Percentiles rank a stretch among this genome's conserved stretches.
phyloP scores from a whole-genome alignment of 2,113 vertebrate genomes.

The Proterorhinus semilunaris region DNA sequence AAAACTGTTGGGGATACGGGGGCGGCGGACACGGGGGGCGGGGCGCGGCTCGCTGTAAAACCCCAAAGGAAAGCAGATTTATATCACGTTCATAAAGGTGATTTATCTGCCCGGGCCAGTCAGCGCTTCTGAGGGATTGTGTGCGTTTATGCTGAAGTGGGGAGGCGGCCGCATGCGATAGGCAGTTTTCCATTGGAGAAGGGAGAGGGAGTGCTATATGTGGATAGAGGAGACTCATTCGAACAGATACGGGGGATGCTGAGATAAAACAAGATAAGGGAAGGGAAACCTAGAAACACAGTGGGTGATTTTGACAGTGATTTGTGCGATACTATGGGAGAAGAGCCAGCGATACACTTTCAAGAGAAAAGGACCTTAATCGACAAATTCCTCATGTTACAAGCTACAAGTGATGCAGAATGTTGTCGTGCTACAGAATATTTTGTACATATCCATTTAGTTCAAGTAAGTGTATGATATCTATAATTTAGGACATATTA shows the following conservation, averaged over 20 bases:
- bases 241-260: neutral
- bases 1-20: conserved; percentile 18
- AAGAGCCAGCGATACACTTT: too few species aligned
- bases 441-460: too few species aligned
- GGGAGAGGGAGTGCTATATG: neutral
- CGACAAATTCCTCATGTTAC: too few species aligned
- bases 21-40: neutral
- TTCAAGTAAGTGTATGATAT: too few species aligned
- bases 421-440: too few species aligned
- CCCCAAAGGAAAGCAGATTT: conserved; percentile 36
- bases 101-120: conserved; percentile 45
- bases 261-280: neutral
- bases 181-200: neutral
- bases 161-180: conserved; percentile 11
- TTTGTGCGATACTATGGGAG: too few species aligned
- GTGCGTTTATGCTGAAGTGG: conserved; percentile 34
- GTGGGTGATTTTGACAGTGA: neutral
- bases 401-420: too few species aligned
- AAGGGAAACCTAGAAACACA: neutral
- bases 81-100: conserved; percentile 48
- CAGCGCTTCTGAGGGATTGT: conserved; percentile 19
- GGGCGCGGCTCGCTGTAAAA: conserved; percentile 9
- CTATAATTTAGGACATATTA: too few species aligned
- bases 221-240: neutral
- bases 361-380: too few species aligned